A percentile compares a stretch with the other conserved stretches of the same genome.
Evolutionary conservation across 2,888 invertebrate species (phyloP).

Genomic region (Mactromeris polynyma): DNA sequence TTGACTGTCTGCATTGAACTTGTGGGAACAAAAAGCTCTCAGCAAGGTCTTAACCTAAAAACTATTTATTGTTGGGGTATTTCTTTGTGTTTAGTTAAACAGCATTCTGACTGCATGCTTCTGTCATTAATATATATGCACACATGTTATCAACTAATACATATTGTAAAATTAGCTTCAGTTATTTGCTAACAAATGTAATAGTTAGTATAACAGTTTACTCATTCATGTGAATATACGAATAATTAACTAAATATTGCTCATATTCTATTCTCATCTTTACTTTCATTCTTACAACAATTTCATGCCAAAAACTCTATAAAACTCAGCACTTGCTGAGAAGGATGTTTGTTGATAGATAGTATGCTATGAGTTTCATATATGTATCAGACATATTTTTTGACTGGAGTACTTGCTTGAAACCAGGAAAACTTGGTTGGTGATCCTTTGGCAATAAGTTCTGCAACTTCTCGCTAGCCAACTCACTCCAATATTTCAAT

Average conservation of each 20-base stretch:
- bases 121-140: neutral
- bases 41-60: neutral
- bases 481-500: no score
- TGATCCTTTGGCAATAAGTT: neutral
- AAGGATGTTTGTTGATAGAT: no score
- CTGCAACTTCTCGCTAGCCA: neutral
- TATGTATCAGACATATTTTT: no score
- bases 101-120: conserved; percentile 21
- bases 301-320: no score
- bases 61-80: neutral
- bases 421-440: neutral
- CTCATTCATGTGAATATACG: no score
- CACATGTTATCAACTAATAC: conserved; percentile 11
- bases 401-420: neutral
- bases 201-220: neutral
- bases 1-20: no score
- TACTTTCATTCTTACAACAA: no score
- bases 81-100: neutral
- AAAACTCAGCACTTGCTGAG: no score
- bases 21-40: neutral
- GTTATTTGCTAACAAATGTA: conserved; percentile 7
- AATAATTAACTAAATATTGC: no score
- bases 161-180: neutral
- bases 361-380: no score
- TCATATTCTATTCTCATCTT: no score